Evolutionary conservation across 2,113 vertebrate genomes (phyloP).

Genomic region (Eleginops maclovinus): DNA sequence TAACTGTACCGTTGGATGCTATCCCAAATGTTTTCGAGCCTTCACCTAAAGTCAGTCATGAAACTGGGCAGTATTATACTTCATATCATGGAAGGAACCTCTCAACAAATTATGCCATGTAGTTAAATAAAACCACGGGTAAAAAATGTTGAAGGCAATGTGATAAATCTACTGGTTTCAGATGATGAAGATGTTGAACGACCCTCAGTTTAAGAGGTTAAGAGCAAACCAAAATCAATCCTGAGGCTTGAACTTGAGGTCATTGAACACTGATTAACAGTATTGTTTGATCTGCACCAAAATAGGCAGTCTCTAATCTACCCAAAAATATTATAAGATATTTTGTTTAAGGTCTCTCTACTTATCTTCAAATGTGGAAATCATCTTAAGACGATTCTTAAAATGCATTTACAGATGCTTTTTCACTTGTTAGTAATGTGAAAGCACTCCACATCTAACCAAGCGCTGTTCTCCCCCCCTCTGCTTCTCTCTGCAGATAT

Average conservation of each 20-base stretch:
- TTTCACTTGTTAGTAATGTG: neutral
- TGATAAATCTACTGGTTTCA: neutral
- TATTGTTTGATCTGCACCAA: constrained; percentile 20
- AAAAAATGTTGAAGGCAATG: neutral
- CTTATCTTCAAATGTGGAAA: neutral
- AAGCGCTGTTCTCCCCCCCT: constrained; percentile 12
- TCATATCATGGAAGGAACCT: neutral
- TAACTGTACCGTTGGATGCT: neutral
- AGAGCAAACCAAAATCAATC: neutral
- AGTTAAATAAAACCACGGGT: neutral
- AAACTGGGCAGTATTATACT: neutral
- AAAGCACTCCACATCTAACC: constrained; percentile 23
- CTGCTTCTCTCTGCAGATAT: constrained; percentile 84
- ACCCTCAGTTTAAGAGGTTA: neutral
- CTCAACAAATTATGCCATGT: neutral
- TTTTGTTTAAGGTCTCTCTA: neutral
- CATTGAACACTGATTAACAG: neutral
- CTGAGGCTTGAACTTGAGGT: neutral
- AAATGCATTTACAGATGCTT: neutral
- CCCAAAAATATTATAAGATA: neutral
- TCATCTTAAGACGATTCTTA: neutral
- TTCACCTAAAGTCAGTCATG: too few species aligned
- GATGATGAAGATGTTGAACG: neutral
- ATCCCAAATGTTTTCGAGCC: too few species aligned
- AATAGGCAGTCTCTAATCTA: neutral